Evolutionary conservation across 1,140 invertebrate genomes (phyloP).

Genomic region (Ceratina japonica): DNA sequence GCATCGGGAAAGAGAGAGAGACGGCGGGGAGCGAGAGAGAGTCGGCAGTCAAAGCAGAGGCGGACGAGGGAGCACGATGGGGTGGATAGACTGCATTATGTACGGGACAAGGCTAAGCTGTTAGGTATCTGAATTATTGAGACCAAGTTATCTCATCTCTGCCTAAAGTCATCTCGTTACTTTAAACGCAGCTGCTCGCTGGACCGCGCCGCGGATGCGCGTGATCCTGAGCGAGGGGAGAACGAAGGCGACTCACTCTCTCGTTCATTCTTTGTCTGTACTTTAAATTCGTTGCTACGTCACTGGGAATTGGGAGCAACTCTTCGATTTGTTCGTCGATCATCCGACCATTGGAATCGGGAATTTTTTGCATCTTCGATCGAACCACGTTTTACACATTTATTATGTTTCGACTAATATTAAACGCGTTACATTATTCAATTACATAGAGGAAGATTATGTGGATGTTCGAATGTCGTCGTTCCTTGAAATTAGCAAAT

Average conservation of each 20-base stretch:
- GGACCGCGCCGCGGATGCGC: slow-evolving; percentile 43
- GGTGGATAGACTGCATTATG: slow-evolving; percentile 77
- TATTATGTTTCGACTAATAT: background rate
- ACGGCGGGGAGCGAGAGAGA: background rate
- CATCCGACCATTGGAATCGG: too few relatives aligned
- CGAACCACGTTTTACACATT: too few relatives aligned
- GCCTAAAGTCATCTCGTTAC: slow-evolving; percentile 78
- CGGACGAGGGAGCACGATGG: slow-evolving; percentile 58
- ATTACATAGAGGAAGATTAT: background rate
- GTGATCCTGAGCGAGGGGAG: background rate
- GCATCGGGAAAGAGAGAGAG: too few relatives aligned
- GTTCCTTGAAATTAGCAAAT: background rate
- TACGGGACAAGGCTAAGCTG: slow-evolving; percentile 79
- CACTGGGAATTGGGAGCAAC: too few relatives aligned
- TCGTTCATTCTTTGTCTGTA: background rate
- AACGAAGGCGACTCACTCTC: background rate
- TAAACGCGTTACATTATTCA: background rate
- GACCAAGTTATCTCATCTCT: slow-evolving; percentile 77
- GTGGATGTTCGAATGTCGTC: background rate
- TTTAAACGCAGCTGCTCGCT: slow-evolving; percentile 75
- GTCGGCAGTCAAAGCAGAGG: slow-evolving; percentile 59
- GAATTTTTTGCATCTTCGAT: too few relatives aligned
- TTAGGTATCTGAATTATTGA: slow-evolving; percentile 79
- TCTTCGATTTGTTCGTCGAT: too few relatives aligned
- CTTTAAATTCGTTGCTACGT: too few relatives aligned